Conservation (phyloP, 1,140 invertebrate genomes). For the Zaprionus tsacasi region DNA sequence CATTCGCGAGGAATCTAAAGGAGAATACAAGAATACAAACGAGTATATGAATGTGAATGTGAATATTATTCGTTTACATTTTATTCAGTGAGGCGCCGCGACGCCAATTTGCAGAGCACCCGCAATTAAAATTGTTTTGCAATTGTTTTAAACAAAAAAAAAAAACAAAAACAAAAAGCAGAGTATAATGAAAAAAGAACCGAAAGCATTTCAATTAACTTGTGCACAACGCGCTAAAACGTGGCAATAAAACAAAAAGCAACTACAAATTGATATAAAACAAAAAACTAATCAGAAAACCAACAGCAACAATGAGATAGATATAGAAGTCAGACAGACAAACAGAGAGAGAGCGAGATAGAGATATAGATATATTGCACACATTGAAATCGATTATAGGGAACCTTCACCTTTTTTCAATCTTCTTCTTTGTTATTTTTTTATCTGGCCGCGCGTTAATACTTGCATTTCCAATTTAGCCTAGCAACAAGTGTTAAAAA, state of each 20-base stretch:
- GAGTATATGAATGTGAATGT: constrained; percentile 12
- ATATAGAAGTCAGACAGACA: constrained; percentile 8
- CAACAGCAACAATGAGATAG: constrained; percentile 38
- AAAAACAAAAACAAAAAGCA: constrained; percentile 29
- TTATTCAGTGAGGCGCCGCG: constrained; percentile 39
- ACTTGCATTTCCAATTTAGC: constrained; percentile 17
- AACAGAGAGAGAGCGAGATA: neutral
- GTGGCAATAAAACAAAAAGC: constrained; percentile 21
- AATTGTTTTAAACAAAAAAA: constrained; percentile 59
- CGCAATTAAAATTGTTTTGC: constrained; percentile 71
- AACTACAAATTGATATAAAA: constrained; percentile 23
- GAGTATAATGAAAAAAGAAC: constrained; percentile 51
- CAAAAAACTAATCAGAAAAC: constrained; percentile 34
- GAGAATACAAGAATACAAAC: constrained; percentile 34
- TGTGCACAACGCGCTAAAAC: constrained; percentile 38
- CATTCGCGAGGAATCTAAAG: constrained; percentile 65
- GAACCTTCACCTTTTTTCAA: constrained; percentile 50
- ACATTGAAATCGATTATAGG: constrained; percentile 12
- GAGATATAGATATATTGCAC: neutral
- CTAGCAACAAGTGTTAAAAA: constrained; percentile 20
- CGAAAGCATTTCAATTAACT: constrained; percentile 71
- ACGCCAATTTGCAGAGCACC: constrained; percentile 34
- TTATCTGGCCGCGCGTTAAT: constrained; percentile 16
- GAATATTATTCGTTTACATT: constrained; percentile 23
- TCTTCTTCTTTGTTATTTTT: constrained; percentile 30